Base-by-base conservation (phyloP, 2,888 invertebrate genomes). In the Netelia melanura region DNA sequence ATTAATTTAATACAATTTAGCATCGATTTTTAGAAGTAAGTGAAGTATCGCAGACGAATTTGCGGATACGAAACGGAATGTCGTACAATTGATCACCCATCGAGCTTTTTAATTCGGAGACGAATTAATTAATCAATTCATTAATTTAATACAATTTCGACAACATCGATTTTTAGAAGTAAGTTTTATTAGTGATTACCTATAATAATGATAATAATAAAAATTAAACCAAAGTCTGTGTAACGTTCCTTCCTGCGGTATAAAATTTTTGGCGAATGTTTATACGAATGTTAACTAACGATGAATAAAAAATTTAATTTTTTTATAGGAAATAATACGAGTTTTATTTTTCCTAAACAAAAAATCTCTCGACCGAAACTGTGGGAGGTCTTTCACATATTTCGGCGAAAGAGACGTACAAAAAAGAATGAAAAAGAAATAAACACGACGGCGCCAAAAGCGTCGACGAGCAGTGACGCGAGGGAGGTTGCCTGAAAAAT, bases 371-470 rank as follows among this genome's bases (percentile, higher is more conserved):
- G 52, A 54, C 23, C 14, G 23, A 52, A 68, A 23, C n/a, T 23
- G 14, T 52, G n/a, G 52, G 52, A 2, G 62, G 56, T 64, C 52
- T 48, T 30, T 38, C 14, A 17, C 65, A 54, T 65, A 48, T 48
- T 48, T 48, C 48, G 48, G 11, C 14, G 48, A 10, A 48, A 3
- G 11, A 11, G 11, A 14, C 48, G 48, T 48, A 48, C 11, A 67
- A 38, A 10, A 77, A 77, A 44, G 44, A 21, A 58, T 6, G 17
- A 58, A 78, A 25, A 17, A 68, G 38, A 61, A 30, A 62, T 52
- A 52, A 70, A 70, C 52, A 62, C 68, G 30, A 54, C n/a, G 56
- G 21, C 43, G 65, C 65, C 43, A 56, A 68, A 70, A 30, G 17
- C 77, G 44, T 56, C 67, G 38, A 44, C 67, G 11, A 48, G 43